Evolutionary conservation across 2,888 invertebrate genomes (phyloP).

Genomic region (Diloba caeruleocephala): DNA sequence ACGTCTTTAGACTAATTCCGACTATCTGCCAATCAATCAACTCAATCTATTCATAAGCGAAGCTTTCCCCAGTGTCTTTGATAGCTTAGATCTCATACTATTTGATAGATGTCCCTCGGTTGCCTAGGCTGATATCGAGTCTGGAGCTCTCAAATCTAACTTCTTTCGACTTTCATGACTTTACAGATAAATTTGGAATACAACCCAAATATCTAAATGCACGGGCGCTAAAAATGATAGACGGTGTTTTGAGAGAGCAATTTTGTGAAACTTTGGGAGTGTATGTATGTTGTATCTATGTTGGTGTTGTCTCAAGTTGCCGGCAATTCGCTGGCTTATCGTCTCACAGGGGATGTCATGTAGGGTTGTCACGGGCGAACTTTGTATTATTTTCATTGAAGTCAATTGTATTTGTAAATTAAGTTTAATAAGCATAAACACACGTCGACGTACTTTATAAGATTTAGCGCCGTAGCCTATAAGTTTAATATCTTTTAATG

Average conservation of each 20-base stretch:
- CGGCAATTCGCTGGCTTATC: conserved; percentile 67
- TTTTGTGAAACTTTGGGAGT: conserved; percentile 32
- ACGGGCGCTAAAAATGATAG: conserved; percentile 26
- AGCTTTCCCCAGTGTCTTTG: too few relatives aligned
- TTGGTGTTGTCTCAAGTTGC: conserved; percentile 59
- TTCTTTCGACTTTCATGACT: conserved; percentile 1
- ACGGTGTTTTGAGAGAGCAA: conserved; percentile 33
- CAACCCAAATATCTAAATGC: conserved; percentile 19
- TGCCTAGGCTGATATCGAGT: neutral
- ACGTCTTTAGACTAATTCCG: conserved; percentile 6
- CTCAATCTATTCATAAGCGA: neutral
- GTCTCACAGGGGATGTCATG: conserved; percentile 50
- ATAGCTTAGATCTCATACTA: too few relatives aligned
- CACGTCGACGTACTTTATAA: too few relatives aligned
- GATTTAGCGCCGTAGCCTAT: too few relatives aligned
- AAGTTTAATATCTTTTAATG: too few relatives aligned
- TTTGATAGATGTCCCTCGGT: too few relatives aligned
- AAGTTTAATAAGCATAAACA: too few relatives aligned
- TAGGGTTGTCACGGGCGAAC: conserved; percentile 45
- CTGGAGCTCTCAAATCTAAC: conserved; percentile 22
- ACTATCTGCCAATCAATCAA: conserved; percentile 5
- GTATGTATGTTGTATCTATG: conserved; percentile 35
- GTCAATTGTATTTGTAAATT: neutral
- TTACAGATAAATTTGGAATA: conserved; percentile 22
- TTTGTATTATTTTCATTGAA: neutral